Evolutionary conservation across 2,797 vertebrate species (phyloP), one percentile per base, ranked within the genome.

Genomic region (Zalophus californianus): DNA sequence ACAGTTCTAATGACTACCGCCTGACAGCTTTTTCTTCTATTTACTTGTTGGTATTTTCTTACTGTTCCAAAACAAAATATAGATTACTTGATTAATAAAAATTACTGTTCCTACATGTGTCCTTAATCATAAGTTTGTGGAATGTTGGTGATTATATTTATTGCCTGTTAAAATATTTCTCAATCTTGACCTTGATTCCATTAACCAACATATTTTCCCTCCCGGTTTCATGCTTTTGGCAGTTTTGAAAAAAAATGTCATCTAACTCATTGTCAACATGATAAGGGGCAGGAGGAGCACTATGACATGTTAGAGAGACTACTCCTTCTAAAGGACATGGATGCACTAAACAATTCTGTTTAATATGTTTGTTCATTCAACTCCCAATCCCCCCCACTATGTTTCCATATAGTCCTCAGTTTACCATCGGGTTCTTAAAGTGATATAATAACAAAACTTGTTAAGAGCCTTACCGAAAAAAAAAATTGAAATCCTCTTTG

Each of bases 91-190:
- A 91, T 96, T 77, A 93, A 87, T 72, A 94, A 86, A 95, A 94
- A 54, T 62, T 54, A 58, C 7, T 52, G 2, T 70, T 82, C 4
- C 56, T 38, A 85, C 73, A 89, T 77, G 62, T 97, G 95, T 84
- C 32, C 38, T 96, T 94, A 95, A 96, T 96, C 66, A 54, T 88
- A 70, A 72, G 13, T 91, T 52, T 84, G n/a, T 89, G 62, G 89
- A 96, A 92, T 96, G 78, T 60, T 95, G 79, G n/a, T 38, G 86
- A 35, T 72, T 86, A 56, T 75, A 94, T 79, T 96, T 91, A 93
- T 79, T 83, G 54, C 32, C 68, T 92, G 23, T 87, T 95, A 95
- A 95, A 96, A 77, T 93, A 91, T 88, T 96, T 97, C 82, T 92
- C 85, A 86, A 25, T 93, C 44, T 94, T 86, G 54, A 92, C 87